Evolutionary conservation across 2,797 vertebrate genomes (phyloP).

Genomic region (Trichosurus vulpecula): DNA sequence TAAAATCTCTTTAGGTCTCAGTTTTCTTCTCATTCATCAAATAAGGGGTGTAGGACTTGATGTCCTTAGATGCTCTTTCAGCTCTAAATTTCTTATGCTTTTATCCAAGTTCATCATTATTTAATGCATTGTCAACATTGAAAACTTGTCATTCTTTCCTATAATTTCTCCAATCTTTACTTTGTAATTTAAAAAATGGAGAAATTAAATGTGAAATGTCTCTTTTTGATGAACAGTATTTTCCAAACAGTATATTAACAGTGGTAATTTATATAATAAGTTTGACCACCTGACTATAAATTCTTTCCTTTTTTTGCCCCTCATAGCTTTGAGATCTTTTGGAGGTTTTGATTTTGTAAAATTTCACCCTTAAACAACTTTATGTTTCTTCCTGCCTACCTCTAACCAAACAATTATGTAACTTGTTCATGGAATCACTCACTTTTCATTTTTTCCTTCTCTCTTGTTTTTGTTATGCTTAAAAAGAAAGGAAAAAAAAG

Average conservation of each 20-base stretch:
- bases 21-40: background rate
- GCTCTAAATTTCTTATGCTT: background rate
- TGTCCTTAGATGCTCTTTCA: background rate
- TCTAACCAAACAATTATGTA: background rate
- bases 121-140: conserved; percentile 24
- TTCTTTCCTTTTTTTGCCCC: conserved; percentile 13
- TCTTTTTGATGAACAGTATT: conserved; percentile 1
- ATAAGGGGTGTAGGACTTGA: background rate
- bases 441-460: conserved; percentile 56
- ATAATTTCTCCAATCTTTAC: background rate
- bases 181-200: background rate
- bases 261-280: conserved; percentile 19
- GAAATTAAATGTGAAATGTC: background rate
- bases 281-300: conserved; percentile 15
- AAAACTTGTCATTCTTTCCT: background rate
- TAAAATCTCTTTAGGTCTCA: background rate
- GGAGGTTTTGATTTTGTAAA: conserved; percentile 46
- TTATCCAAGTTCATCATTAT: conserved; percentile 23
- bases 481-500: conserved; percentile 7
- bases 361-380: background rate
- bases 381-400: background rate
- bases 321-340: conserved; percentile 23
- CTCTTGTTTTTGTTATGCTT: conserved; percentile 63
- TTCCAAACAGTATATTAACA: conserved; percentile 48
- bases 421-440: conserved; percentile 56